A percentile compares a stretch with the other conserved stretches of the same genome.
phyloP scores from a whole-genome alignment of 2,797 vertebrate genomes.

The Morus bassanus region DNA sequence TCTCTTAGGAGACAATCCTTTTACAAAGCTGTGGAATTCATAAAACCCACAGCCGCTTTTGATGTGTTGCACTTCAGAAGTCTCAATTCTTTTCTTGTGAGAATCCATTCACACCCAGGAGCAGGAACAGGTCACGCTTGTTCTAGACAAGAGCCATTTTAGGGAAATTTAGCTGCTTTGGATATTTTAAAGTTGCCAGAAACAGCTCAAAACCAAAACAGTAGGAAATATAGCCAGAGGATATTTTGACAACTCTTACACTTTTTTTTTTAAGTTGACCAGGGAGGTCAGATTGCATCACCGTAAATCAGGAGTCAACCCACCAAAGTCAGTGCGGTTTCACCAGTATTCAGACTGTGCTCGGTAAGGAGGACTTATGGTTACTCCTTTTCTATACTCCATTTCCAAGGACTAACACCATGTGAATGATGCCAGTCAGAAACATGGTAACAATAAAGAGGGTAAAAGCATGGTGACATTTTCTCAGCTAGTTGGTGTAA shows the following conservation, averaged over 20 bases:
- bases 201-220: neutral
- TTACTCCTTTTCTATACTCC: neutral
- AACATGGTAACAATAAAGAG: constrained; percentile 4
- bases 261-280: neutral
- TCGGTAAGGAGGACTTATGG: neutral
- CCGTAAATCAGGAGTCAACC: neutral
- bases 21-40: neutral
- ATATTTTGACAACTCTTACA: neutral
- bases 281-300: neutral
- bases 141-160: neutral
- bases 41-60: neutral
- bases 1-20: neutral
- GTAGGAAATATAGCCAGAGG: neutral
- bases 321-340: neutral
- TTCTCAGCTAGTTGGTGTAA: constrained; percentile 41
- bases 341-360: neutral
- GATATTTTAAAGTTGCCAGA: neutral
- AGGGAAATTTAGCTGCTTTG: neutral
- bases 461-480: constrained; percentile 20
- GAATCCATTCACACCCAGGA: neutral
- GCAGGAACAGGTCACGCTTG: neutral
- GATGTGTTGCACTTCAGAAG: neutral
- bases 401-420: neutral
- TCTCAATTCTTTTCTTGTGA: neutral
- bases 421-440: neutral